These are phyloP conservation scores for Anolis sagrei DNA, from an alignment of 2,113 vertebrate genomes.

Conservation along the genomic window DNA sequence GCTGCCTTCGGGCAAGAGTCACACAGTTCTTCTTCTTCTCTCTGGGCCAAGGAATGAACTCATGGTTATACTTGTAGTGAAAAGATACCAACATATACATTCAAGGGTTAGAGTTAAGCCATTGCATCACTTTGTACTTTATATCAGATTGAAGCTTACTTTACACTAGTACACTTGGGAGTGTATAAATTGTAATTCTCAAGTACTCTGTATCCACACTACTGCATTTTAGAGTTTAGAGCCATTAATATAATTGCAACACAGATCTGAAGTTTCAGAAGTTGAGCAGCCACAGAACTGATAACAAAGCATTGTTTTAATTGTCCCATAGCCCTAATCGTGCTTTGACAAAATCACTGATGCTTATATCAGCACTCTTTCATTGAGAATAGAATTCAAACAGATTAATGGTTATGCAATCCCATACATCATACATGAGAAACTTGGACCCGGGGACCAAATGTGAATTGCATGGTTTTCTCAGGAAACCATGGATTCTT, in stretches of 20 bases:
- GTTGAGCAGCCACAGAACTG: not conserved
- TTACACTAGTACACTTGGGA: not conserved
- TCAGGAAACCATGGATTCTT: too few relatives aligned
- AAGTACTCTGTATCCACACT: not conserved
- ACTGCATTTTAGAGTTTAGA: not conserved
- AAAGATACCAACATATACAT: not conserved
- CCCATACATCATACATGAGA: not conserved
- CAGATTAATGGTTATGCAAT: not conserved
- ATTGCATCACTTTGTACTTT: not conserved
- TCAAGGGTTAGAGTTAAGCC: not conserved
- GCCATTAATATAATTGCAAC: not conserved
- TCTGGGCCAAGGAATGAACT: not conserved
- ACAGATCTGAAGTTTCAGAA: not conserved
- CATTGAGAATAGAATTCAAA: not conserved
- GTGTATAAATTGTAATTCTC: not conserved
- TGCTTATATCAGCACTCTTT: not conserved
- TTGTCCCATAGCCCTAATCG: not conserved
- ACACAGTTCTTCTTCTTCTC: not conserved
- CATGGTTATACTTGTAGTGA: not conserved
- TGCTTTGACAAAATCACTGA: not conserved
- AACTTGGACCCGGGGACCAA: too few relatives aligned
- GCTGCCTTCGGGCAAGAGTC: not conserved
- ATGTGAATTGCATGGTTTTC: too few relatives aligned
- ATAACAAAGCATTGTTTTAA: not conserved
- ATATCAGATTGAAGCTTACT: not conserved